Percentiles rank a stretch among this genome's conserved stretches.
phyloP scores from a whole-genome alignment of 1,140 invertebrate species.

The Eubasilissa regina region DNA sequence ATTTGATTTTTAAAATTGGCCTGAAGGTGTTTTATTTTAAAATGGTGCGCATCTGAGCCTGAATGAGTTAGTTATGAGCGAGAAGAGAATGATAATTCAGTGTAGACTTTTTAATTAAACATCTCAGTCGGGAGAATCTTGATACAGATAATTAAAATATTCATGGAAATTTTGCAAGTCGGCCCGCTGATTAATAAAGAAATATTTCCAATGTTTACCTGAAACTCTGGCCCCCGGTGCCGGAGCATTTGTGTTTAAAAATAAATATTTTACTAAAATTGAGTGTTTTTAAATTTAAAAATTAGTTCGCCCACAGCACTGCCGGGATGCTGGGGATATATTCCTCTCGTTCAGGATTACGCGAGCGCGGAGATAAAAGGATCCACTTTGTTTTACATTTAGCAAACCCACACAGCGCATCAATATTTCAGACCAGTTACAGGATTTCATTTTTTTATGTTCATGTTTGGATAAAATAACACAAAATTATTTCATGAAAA shows the following conservation, averaged over 20 bases:
- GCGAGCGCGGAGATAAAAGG: background rate
- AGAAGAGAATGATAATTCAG: slow-evolving; percentile 43
- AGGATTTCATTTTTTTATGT: too few species aligned
- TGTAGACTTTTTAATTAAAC: slow-evolving; percentile 55
- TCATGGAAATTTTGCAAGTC: slow-evolving; percentile 55
- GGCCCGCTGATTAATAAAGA: slow-evolving; percentile 55
- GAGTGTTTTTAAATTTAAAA: slow-evolving; percentile 13
- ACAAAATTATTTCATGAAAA: too few species aligned
- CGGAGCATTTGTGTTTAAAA: background rate
- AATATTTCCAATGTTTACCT: slow-evolving; percentile 43
- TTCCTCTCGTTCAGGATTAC: background rate
- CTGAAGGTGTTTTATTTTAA: background rate
- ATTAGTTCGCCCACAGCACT: background rate
- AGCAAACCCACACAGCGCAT: too few species aligned
- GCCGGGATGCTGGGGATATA: background rate
- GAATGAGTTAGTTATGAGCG: slow-evolving; percentile 24
- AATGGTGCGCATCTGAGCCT: background rate
- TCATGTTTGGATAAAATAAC: too few species aligned
- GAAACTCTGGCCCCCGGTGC: background rate
- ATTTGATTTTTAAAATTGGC: background rate
- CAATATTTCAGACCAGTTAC: too few species aligned
- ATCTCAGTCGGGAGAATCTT: slow-evolving; percentile 2
- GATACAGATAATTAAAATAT: slow-evolving; percentile 56
- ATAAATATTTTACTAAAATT: too few species aligned
- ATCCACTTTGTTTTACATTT: background rate